A percentile compares a stretch with the other conserved stretches of the same genome.
Evolutionary conservation across 2,113 vertebrate species (phyloP).

Genomic region (Ornithorhynchus anatinus): DNA sequence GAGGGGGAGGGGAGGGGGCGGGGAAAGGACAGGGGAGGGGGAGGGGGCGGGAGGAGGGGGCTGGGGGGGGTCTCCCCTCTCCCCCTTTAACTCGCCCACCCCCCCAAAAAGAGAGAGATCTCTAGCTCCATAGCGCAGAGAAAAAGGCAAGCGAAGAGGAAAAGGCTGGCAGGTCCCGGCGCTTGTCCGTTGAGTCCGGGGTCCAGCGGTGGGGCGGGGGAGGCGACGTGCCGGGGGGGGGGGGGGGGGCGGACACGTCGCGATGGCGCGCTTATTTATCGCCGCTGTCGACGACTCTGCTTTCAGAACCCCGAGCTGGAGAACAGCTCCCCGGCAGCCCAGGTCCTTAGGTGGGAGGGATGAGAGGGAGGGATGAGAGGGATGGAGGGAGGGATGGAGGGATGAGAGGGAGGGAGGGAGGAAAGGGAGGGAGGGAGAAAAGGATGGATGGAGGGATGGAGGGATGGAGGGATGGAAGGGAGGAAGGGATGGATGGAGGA

Average conservation of each 20-base stretch:
- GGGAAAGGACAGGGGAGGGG: neutral
- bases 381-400: slow-evolving; percentile 24
- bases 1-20: slow-evolving; percentile 25
- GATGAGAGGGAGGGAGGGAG: slow-evolving; percentile 6
- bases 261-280: neutral
- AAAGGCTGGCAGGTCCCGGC: slow-evolving; percentile 51
- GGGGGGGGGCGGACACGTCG: neutral
- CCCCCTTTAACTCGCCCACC: slow-evolving; percentile 28
- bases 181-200: slow-evolving; percentile 47
- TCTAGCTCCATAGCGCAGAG: slow-evolving; percentile 28
- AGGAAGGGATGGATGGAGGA: too few species aligned
- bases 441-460: too few species aligned
- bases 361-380: slow-evolving; percentile 44
- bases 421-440: slow-evolving; percentile 23
- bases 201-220: slow-evolving; percentile 32
- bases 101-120: neutral
- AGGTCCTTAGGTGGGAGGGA: slow-evolving; percentile 41
- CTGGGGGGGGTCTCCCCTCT: slow-evolving; percentile 31
- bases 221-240: slow-evolving; percentile 2
- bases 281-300: slow-evolving; percentile 1
- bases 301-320: slow-evolving; percentile 55
- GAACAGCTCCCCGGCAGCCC: slow-evolving; percentile 60
- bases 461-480: too few species aligned
- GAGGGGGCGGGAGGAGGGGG: slow-evolving; percentile 15
- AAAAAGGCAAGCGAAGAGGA: slow-evolving; percentile 35